Evolutionary conservation across 2,113 vertebrate species (phyloP), one percentile per base, ranked within the genome.

Genomic region (Tachycineta bicolor): DNA sequence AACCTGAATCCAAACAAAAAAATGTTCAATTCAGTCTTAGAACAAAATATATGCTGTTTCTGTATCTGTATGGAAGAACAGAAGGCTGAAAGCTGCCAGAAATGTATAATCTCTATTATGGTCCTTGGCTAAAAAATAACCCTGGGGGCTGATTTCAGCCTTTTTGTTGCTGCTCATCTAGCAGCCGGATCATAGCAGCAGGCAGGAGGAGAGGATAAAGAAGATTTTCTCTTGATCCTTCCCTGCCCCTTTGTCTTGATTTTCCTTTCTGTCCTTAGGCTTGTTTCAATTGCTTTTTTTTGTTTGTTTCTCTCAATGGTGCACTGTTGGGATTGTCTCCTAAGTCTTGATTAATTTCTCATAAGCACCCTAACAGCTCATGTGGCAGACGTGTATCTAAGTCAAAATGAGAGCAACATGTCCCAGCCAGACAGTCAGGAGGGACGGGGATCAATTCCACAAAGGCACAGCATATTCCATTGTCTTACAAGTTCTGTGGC

Each of bases 381-480:
- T 1, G n/a, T 26, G 62, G 24, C 53, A 71, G 25, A 26, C 3
- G 1, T 0, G 0, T 5, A 8, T 43, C 43, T 5, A 14, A 53
- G 73, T 13, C 13, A 52, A 92, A 76, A 71, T 5, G 24, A 86
- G 49, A 29, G 15, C 31, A 58, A 2, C 15, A 6, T 3, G 10
- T 37, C 53, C 50, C 69, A 84, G 34, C 12, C 26, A 28, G 67
- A 15, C 9, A 17, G 14, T 39, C 11, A 29, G 23, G 43, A 85
- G 49, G 22, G 34, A 62, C 2, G 64, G 25, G 15, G 23, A 52
- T 58, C 41, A 65, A 5, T 34, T 83, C 24, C 83, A 53, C 37
- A 37, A 37, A 37, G 60, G 22, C 47, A 43, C 17, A 49, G 14
- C 20, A 11, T 37, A 26, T 50, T 74, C 28, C 10, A 74, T 88